Evolutionary conservation across 1,140 invertebrate genomes (phyloP), one percentile per base, ranked within the genome.

Genomic region (Atta texana): DNA sequence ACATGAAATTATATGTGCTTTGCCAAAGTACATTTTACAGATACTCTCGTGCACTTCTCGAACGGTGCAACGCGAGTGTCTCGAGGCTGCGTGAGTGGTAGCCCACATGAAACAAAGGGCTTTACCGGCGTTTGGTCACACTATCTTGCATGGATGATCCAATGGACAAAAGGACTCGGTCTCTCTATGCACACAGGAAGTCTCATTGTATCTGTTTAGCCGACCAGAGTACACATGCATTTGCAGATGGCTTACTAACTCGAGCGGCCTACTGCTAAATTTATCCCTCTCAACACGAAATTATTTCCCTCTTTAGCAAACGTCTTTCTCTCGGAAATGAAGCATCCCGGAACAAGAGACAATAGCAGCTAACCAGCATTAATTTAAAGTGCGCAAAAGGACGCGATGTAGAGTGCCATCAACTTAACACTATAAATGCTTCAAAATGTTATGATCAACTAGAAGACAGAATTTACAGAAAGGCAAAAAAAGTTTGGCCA

Each of bases 111-210:
- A 84, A 84, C 80, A 84, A 84, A 84, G 69, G 55, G 71, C 69
- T 84, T 84, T 84, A 84, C 80, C 80, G 80, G 69, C 80, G n/a
- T 75, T 84, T 84, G 80, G 80, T 84, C 80, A 75, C 68, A 84
- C 80, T 84, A 84, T 84, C 80, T 69, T 61, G 55, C 80, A 59
- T 18, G 55, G 55, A 5, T 69, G 80, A 84, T 84, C 80, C 80
- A 61, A 82, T 75, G 80, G 69, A 84, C 80, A 84, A 84, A 84
- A 84, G 80, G 80, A 75, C 80, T 84, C 53, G 18, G 55, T 84
- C 55, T 84, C 80, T 84, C 55, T 74, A 61, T 75, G 55, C 69
- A 75, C 39, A 74, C 69, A 61, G 80, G 55, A 84, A 84, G 39
- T 84, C 69, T 84, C 80, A 84, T 84, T 84, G 80, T 84, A 61